phyloP scores from a whole-genome alignment of 2,113 vertebrate genomes.

The Gambusia holbrooki region DNA sequence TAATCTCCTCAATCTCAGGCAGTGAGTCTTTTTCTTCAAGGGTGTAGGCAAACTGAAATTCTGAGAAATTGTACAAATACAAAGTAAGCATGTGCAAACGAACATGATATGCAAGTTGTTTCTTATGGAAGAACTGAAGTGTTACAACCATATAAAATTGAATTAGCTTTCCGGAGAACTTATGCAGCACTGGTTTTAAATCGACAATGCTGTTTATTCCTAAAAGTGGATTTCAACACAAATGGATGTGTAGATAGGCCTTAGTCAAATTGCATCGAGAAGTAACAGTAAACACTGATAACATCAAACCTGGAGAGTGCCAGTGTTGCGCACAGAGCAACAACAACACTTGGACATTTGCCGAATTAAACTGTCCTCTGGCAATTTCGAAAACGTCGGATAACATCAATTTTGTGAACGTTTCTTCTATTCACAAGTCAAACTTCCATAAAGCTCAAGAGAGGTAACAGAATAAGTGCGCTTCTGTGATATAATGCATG shows the following conservation, averaged over 20 bases:
- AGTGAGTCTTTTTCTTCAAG: no score
- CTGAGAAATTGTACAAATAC: no score
- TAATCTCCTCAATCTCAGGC: no score
- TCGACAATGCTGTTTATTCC: background rate
- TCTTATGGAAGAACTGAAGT: background rate
- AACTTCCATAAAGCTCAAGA: slow-evolving; percentile 3
- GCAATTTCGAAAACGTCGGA: no score
- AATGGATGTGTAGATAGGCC: background rate
- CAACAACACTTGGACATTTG: no score
- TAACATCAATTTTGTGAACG: no score
- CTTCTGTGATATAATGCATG: background rate
- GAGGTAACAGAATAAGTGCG: background rate
- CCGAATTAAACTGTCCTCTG: no score
- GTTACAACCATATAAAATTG: background rate
- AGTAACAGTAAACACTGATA: background rate
- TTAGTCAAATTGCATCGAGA: background rate
- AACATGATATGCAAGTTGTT: background rate
- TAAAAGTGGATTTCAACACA: background rate
- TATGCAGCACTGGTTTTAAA: background rate
- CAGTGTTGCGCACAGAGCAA: background rate
- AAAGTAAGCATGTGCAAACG: background rate
- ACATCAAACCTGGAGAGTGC: no score
- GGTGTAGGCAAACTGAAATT: no score
- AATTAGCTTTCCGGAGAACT: background rate
- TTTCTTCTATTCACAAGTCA: background rate